Conservation (phyloP, 2,113 vertebrate genomes). For the Sula dactylatra region DNA sequence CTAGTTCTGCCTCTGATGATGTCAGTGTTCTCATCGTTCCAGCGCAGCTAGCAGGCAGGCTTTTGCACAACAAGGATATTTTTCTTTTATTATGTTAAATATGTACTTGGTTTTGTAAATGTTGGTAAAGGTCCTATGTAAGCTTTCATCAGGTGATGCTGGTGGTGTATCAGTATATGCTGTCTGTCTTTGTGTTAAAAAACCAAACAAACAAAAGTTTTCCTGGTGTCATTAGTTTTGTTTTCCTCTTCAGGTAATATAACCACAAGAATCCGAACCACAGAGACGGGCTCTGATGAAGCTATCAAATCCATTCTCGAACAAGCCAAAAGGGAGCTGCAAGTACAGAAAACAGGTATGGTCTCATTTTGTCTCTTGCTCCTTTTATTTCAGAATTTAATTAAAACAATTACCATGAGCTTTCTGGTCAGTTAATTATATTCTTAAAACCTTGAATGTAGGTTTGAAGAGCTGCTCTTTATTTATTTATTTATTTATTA, state of each 20-base stretch:
- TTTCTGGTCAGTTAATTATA: constrained; percentile 45
- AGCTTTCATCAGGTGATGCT: neutral
- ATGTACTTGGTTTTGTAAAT: neutral
- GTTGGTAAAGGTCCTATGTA: neutral
- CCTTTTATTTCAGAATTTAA: neutral
- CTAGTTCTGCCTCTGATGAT: neutral
- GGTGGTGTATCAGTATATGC: rapidly evolving
- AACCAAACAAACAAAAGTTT: neutral
- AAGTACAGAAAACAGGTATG: constrained; percentile 93
- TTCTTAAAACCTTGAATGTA: neutral
- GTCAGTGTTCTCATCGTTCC: neutral
- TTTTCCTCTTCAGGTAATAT: constrained; percentile 85
- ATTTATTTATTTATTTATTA: neutral
- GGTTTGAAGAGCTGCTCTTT: neutral
- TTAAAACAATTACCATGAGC: constrained; percentile 37
- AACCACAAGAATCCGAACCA: constrained; percentile 88
- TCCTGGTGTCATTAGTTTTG: constrained; percentile 26
- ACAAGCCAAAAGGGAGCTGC: constrained; percentile 94
- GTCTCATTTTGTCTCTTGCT: neutral
- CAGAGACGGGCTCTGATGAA: constrained; percentile 91
- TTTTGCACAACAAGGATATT: neutral
- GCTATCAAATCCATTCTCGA: constrained; percentile 97
- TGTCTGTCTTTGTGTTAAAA: neutral
- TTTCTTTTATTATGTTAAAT: neutral
- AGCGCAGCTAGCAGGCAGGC: neutral